These are phyloP conservation scores for Acanthisitta chloris DNA, from an alignment of 2,113 vertebrate species.

Conservation along the genomic window DNA sequence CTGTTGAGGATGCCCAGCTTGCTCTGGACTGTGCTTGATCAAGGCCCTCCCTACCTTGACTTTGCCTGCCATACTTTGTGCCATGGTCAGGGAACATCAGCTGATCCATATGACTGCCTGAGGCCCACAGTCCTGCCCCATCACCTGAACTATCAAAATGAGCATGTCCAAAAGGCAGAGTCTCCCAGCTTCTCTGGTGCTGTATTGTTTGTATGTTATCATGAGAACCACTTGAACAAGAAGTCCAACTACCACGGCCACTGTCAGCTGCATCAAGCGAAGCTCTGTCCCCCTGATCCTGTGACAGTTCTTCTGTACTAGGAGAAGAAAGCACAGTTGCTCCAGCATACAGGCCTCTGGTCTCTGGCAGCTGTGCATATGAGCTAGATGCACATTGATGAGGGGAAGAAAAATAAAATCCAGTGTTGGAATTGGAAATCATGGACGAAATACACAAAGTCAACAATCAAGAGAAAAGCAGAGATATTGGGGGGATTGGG, in stretches of 20 bases:
- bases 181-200: conserved; percentile 96
- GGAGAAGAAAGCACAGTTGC: conserved; percentile 92
- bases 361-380: conserved; percentile 88
- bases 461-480: neutral
- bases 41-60: conserved; percentile 77
- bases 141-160: conserved; percentile 79
- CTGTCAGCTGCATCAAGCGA: conserved; percentile 97
- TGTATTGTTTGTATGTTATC: conserved; percentile 98
- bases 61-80: conserved; percentile 78
- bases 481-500: neutral
- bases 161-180: conserved; percentile 82
- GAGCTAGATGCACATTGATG: conserved; percentile 72
- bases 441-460: neutral
- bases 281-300: conserved; percentile 94
- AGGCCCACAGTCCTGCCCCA: conserved; percentile 77
- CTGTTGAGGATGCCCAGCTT: conserved; percentile 94
- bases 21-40: conserved; percentile 91
- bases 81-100: conserved; percentile 76
- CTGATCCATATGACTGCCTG: conserved; percentile 77
- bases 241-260: conserved; percentile 97
- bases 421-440: neutral
- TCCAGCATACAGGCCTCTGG: conserved; percentile 85
- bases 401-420: neutral
- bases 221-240: conserved; percentile 96
- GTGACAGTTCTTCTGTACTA: conserved; percentile 93